These are phyloP conservation scores for Drosophila sproati DNA, from an alignment of 1,140 invertebrate genomes.

Conservation along the genomic window DNA sequence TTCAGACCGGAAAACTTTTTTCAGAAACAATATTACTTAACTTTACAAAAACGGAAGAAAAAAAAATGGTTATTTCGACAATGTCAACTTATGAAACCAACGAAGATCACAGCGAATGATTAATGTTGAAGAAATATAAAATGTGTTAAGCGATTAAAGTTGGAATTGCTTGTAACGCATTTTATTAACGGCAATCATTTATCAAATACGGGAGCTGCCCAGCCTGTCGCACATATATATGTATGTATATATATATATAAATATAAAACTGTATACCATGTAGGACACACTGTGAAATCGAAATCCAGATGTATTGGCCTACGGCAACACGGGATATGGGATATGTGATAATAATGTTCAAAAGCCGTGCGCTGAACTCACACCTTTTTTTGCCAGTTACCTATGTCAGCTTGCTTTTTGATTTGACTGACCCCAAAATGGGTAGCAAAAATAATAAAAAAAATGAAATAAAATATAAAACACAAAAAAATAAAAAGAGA, in stretches of 20 bases:
- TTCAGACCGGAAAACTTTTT: neutral
- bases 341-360: slow-evolving; percentile 68
- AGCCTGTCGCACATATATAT: neutral
- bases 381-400: slow-evolving; percentile 29
- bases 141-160: slow-evolving; percentile 75
- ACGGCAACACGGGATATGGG: slow-evolving; percentile 44
- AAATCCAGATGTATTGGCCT: slow-evolving; percentile 1
- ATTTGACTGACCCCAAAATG: slow-evolving; percentile 33
- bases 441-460: too few species aligned
- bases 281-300: slow-evolving; percentile 13
- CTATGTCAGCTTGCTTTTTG: slow-evolving; percentile 39
- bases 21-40: neutral
- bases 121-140: slow-evolving; percentile 73
- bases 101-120: slow-evolving; percentile 70
- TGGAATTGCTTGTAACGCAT: slow-evolving; percentile 58
- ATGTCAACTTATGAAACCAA: slow-evolving; percentile 37
- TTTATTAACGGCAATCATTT: slow-evolving; percentile 78
- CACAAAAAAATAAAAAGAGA: slow-evolving; percentile 19
- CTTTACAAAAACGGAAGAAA: neutral
- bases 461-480: neutral
- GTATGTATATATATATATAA: neutral
- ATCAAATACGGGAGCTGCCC: slow-evolving; percentile 50
- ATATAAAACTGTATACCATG: too few species aligned
- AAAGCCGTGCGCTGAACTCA: slow-evolving; percentile 30
- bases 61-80: neutral